These are phyloP conservation scores for Haemorhous mexicanus DNA, from an alignment of 2,113 vertebrate genomes.

Conservation along the genomic window DNA sequence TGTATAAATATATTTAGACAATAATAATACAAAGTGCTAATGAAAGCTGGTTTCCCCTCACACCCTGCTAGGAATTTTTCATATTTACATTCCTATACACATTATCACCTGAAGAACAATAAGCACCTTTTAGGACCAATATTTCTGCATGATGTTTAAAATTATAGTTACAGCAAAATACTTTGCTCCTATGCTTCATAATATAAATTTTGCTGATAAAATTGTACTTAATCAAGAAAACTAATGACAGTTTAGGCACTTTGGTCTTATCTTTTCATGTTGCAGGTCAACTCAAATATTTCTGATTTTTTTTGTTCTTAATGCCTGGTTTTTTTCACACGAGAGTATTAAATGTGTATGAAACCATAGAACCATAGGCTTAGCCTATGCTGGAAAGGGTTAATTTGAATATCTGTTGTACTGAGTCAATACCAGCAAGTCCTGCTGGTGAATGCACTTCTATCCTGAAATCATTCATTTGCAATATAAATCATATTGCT, in stretches of 20 bases:
- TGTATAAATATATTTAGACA: background rate
- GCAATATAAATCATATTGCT: background rate
- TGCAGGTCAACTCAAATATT: background rate
- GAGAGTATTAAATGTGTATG: background rate
- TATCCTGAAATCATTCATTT: background rate
- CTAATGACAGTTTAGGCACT: background rate
- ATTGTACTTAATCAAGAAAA: background rate
- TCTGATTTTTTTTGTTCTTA: background rate
- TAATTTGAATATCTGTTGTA: background rate
- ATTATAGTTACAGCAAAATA: background rate
- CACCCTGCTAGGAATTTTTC: background rate
- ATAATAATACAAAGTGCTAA: background rate
- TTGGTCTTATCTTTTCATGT: background rate
- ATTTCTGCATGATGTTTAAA: background rate
- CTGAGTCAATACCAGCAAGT: background rate
- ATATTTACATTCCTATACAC: background rate
- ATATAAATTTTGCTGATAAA: background rate
- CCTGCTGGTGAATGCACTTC: background rate
- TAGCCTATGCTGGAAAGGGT: background rate
- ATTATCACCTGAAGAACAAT: background rate
- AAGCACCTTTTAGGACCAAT: background rate
- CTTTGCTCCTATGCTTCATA: background rate
- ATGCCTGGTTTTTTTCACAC: background rate
- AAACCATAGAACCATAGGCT: background rate
- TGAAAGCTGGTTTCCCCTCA: background rate